Base-by-base conservation (phyloP, 1,140 invertebrate genomes). In the Drosophila eugracilis region DNA sequence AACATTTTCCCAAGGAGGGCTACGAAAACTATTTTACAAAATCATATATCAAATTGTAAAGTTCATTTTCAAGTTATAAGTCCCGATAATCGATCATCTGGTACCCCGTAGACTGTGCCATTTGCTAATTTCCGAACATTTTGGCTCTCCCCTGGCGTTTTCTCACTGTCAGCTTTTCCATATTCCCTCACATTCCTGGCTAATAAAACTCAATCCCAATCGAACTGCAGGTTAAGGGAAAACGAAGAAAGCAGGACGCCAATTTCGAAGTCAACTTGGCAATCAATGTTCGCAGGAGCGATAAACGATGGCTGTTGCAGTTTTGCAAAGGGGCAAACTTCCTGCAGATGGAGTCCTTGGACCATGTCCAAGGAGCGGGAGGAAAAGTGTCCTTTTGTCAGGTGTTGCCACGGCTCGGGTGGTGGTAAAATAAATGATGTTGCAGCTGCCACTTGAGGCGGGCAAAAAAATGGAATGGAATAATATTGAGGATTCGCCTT, bases 401-500 rank as follows among this genome's bases (percentile, higher is more conserved):
- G 63, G 63, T 66, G 63, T 48, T 36, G 54, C 53, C 41, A 47
- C 49, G 26, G 39, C 26, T 9, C 53, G 21, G 3, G 6, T 4
- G 32, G 45, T 17, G 14, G 12, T 5, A n/a, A 15, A 50, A 75
- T 52, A 75, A 75, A 75, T 75, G 71, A 75, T 75, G 60, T 57
- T 74, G 60, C 71, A 37, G 15, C 24, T 47, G 47, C 47, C 42
- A 26, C 53, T 60, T 15, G 19, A 21, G 4, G 14, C 7, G 12
- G 4, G 19, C 6, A 47, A 36, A 57, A 65, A 78, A 26, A n/a
- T 21, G 19, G 14, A 7, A 15, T 3, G n/a, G 73, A 84, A 85
- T 85, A 85, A 77, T 85, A 84, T 85, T 63, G 81, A 84, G 79
- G 76, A 86, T 73, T 80, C 69, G 76, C 65, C 39, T 57, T 24